phyloP scores from a whole-genome alignment of 2,113 vertebrate species.

The Grammomys surdaster region DNA sequence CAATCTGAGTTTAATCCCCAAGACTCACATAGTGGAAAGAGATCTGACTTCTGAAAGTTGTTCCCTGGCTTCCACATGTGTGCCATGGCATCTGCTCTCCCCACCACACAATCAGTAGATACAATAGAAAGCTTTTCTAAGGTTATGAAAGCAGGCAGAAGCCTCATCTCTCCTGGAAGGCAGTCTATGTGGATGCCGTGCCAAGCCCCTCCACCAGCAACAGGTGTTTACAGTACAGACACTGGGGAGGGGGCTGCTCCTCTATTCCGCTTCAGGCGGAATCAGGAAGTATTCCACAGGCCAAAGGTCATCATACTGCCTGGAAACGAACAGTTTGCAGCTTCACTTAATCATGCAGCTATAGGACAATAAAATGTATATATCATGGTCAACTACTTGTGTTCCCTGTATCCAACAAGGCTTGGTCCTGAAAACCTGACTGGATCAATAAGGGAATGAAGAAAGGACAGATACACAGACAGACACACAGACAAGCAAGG shows the following conservation, averaged over 20 bases:
- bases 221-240: not conserved
- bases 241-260: not conserved
- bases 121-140: not conserved
- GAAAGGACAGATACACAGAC: not conserved
- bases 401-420: not conserved
- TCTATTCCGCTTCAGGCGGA: not conserved
- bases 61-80: not conserved
- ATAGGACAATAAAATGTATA: not conserved
- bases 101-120: not conserved
- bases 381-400: not conserved
- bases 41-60: not conserved
- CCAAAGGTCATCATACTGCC: not conserved
- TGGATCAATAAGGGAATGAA: not conserved
- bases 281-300: not conserved
- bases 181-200: not conserved
- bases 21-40: not conserved
- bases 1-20: not conserved
- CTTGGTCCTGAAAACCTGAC: not conserved
- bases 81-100: not conserved
- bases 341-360: too few relatives aligned
- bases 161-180: not conserved
- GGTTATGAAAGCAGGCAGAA: not conserved
- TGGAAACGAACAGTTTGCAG: not conserved
- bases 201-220: not conserved
- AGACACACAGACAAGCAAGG: not conserved